Base-by-base conservation (phyloP, 1,140 invertebrate species). In the Geopemphigus sp. region DNA sequence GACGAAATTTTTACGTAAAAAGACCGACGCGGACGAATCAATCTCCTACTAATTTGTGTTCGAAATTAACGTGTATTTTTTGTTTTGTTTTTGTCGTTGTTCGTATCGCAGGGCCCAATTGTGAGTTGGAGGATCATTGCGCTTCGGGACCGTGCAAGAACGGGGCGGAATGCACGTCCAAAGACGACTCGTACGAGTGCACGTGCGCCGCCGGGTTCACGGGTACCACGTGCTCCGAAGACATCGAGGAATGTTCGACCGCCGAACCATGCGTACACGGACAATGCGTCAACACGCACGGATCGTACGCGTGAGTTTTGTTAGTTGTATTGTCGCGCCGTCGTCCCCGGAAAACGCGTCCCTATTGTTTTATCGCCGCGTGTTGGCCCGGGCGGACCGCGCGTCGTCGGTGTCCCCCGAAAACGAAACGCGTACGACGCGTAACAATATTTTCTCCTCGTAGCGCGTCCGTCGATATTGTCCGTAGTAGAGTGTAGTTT, bases 41-140 rank as follows among this genome's bases (percentile, higher is more conserved):
- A n/a, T n/a, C n/a, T n/a, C n/a, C n/a, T n/a, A n/a, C n/a, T n/a
- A n/a, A n/a, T n/a, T n/a, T n/a, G n/a, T n/a, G n/a, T n/a, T n/a
- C n/a, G n/a, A n/a, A n/a, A n/a, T 54, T 54, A 47, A 59, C 32
- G n/a, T 39, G 1, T 26, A 61, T 78, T 11, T 68, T 82, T 39
- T 80, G 80, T 82, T 83, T 84, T 0, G 32, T 39, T 82, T 86
- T 84, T 86, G 85, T 54, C 82, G n/a, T 84, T 0, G 32, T 39
- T 82, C 85, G 84, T 86, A 85, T 54, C 82, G n/a, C 86, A 95
- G 95, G 96, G 50, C 88, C 89, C 80, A 91, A 93, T 85, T 98
- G 96, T 85, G 93, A 96, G 83, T 90, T 90, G 82, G 90, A 93
- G 85, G 94, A 97, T 85, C 90, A 95, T 84, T 97, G 95, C 85